phyloP scores from a whole-genome alignment of 92 coral and sea anemone genomes.

The Porites evermanni region DNA sequence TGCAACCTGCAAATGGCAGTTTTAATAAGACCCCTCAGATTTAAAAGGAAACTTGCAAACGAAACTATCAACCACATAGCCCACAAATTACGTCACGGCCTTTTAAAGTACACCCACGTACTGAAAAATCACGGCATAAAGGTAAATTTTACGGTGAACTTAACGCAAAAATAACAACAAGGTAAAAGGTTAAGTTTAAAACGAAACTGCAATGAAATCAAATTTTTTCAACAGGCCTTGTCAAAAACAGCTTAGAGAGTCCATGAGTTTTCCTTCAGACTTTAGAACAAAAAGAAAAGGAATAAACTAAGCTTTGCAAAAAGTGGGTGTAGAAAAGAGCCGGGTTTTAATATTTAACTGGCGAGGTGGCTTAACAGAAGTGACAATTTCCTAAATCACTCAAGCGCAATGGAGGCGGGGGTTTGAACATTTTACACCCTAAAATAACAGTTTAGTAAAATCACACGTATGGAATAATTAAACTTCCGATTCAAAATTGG shows the following conservation, averaged over 20 bases:
- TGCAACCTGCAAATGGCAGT: not conserved
- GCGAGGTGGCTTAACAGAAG: too few relatives aligned
- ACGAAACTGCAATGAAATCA: not conserved
- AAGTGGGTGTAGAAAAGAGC: not conserved
- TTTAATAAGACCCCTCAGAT: not conserved
- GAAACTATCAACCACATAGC: not conserved
- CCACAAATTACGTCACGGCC: conserved; percentile 4
- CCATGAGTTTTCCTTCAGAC: too few relatives aligned
- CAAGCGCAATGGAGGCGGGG: not conserved
- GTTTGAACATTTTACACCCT: not conserved
- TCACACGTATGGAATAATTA: not conserved
- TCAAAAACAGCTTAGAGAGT: too few relatives aligned
- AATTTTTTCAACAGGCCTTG: too few relatives aligned
- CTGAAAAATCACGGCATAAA: not conserved
- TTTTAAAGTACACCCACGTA: not conserved
- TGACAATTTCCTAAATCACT: not conserved
- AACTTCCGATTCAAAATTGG: not conserved
- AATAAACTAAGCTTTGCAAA: not conserved
- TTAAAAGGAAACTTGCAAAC: too few relatives aligned
- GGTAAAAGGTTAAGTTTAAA: too few relatives aligned
- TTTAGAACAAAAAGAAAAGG: too few relatives aligned
- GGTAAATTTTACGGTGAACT: not conserved
- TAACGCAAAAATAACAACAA: not conserved
- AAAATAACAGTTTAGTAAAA: not conserved
- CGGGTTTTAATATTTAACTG: not conserved